Conservation (phyloP, 2,113 vertebrate species). For the Condylura cristata region DNA sequence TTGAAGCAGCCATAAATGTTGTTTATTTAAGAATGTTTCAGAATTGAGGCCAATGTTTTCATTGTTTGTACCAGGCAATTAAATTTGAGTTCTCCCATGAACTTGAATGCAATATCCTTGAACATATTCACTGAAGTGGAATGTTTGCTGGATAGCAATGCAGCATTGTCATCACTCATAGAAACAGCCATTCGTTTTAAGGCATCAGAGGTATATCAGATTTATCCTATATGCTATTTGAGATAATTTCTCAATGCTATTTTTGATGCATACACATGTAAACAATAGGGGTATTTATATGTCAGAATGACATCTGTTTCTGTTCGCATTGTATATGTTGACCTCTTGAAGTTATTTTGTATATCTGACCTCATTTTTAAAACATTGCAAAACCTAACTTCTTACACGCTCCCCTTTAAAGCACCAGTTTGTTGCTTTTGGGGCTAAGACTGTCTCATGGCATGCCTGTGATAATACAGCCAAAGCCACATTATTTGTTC, state of each 20-base stretch:
- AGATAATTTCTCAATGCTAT: conserved; percentile 9
- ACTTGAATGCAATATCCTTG: conserved; percentile 16
- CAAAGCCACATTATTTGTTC: conserved; percentile 63
- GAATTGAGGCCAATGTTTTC: conserved; percentile 43
- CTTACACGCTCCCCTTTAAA: conserved; percentile 45
- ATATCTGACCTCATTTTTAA: conserved; percentile 53
- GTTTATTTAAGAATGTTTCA: conserved; percentile 49
- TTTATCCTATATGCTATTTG: conserved; percentile 35
- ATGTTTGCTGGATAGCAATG: conserved; percentile 37
- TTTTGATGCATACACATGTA: background rate
- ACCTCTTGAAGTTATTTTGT: conserved; percentile 32
- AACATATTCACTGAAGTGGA: conserved; percentile 18
- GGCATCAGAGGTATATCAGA: background rate
- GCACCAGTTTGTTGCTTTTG: background rate
- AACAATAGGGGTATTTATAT: conserved; percentile 7
- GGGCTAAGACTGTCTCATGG: conserved; percentile 31
- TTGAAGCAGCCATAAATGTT: background rate
- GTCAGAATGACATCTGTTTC: background rate
- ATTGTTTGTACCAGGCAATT: background rate
- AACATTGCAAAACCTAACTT: background rate
- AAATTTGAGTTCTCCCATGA: conserved; percentile 37
- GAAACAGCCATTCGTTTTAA: conserved; percentile 30
- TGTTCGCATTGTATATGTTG: background rate
- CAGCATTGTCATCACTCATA: conserved; percentile 10
- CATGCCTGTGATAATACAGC: conserved; percentile 45